Base-by-base conservation (phyloP, 2,888 invertebrate species). In the Apamea sordens region DNA sequence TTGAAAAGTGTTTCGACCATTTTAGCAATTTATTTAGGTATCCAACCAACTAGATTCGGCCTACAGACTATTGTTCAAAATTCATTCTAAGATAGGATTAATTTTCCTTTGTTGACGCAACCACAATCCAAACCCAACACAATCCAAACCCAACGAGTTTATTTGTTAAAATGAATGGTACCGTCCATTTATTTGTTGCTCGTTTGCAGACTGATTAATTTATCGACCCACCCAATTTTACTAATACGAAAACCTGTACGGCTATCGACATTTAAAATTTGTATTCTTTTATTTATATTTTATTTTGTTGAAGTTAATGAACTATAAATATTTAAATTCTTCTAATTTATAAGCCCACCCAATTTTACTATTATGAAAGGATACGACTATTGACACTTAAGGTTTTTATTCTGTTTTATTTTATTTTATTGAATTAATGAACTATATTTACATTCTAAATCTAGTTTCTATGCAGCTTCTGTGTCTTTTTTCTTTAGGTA, bases 141-240 rank as follows among this genome's bases (percentile, higher is more conserved):
- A 69, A 24, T 47, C 18, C 24, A 41, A 50, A 41, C 28, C 21
- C 36, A n/a, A 41, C 18, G 24, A 68, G 47, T 68, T 47, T 47
- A 65, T 76, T 68, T 76, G 36, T 50, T 63, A 18, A 76, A 76
- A 76, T 77, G n/a, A 77, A 41, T 28, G 28, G 2, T 59, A 61
- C 15, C n/a, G 11, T n/a, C 28, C 36, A 28, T 56, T 47, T 79
- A 78, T 69, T 78, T 69, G 47, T 56, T 47, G 18, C 36, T 36
- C 44, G 67, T 67, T 53, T 56, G n/a, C 28, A 79, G 28, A 47
- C 77, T 79, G 59, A 79, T 79, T 69, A 59, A 59, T 69, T 79
- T 69, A 50, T 59, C 56, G 24, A 68, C 28, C 47, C 24, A 47
- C 28, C 24, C 24, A 47, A 68, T 59, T 59, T 74, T 6, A n/a